Conservation (phyloP, 2,113 vertebrate genomes). For the Zosterops hypoxanthus region DNA sequence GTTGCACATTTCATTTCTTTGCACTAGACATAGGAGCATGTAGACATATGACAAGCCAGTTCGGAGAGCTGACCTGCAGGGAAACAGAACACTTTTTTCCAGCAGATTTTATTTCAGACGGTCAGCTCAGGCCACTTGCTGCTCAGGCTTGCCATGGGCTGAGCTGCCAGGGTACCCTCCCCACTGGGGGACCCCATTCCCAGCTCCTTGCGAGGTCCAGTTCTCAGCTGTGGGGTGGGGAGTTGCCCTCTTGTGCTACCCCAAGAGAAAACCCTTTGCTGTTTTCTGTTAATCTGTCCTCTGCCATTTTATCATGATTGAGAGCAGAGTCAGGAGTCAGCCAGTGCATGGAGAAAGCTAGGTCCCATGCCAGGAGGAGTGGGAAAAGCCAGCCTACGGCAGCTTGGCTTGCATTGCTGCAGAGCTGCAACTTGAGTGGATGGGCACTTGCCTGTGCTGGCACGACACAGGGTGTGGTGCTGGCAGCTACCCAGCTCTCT, state of each 20-base stretch:
- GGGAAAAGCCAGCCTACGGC: not conserved
- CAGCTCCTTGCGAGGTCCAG: accelerated
- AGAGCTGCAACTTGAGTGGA: not conserved
- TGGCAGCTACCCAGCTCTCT: not conserved
- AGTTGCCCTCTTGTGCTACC: not conserved
- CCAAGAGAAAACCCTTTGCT: not conserved
- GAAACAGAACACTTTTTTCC: not conserved
- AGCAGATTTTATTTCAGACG: not conserved
- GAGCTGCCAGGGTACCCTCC: not conserved
- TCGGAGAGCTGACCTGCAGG: not conserved
- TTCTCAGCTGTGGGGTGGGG: not conserved
- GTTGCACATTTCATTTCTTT: not conserved
- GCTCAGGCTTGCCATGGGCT: not conserved
- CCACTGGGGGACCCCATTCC: not conserved
- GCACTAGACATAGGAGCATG: accelerated
- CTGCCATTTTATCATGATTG: not conserved
- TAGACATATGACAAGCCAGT: not conserved
- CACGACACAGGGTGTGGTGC: not conserved
- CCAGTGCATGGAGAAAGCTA: not conserved
- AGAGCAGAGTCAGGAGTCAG: not conserved
- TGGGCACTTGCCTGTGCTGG: not conserved
- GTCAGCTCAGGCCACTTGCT: not conserved
- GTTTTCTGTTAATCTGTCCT: not conserved
- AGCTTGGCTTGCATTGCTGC: accelerated
- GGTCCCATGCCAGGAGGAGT: not conserved